phyloP scores from a whole-genome alignment of 2,888 invertebrate species.

The Heteromurus nitidus region DNA sequence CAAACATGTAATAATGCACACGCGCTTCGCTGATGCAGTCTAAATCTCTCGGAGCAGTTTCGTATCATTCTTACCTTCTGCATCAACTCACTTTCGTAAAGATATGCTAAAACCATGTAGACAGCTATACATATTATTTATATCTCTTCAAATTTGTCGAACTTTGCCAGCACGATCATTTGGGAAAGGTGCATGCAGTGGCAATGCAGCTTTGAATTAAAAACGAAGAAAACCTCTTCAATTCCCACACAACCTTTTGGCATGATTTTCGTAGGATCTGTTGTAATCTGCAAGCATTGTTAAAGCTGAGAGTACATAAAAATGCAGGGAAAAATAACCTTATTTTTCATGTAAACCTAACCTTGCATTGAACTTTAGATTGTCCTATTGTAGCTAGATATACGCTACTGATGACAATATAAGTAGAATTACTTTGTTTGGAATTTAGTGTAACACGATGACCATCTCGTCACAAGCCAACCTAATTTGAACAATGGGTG shows the following conservation, averaged over 20 bases:
- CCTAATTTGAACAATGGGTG: conserved; percentile 52
- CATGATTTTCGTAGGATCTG: conserved; percentile 50
- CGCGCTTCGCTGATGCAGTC: not conserved
- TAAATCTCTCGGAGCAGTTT: too few species aligned
- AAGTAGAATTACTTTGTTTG: conserved; percentile 38
- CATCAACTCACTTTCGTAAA: too few species aligned
- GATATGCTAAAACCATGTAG: too few species aligned
- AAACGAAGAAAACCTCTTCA: not conserved
- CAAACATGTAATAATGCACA: not conserved
- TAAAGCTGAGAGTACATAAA: conserved; percentile 7
- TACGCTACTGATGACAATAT: conserved; percentile 41
- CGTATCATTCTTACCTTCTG: too few species aligned
- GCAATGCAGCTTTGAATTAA: conserved; percentile 11
- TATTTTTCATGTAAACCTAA: conserved; percentile 56
- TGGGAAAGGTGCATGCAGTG: too few species aligned
- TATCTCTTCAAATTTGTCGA: too few species aligned
- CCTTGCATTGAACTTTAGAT: conserved; percentile 66
- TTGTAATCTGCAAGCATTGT: conserved; percentile 47
- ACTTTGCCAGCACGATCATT: too few species aligned
- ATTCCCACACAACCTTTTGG: conserved; percentile 55
- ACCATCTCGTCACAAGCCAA: conserved; percentile 41
- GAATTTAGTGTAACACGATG: conserved; percentile 36
- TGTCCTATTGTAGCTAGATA: not conserved
- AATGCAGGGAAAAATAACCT: conserved; percentile 55
- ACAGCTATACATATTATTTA: too few species aligned